Base-by-base conservation (phyloP, 1,140 invertebrate genomes). In the Ctenoplectra terminalis region DNA sequence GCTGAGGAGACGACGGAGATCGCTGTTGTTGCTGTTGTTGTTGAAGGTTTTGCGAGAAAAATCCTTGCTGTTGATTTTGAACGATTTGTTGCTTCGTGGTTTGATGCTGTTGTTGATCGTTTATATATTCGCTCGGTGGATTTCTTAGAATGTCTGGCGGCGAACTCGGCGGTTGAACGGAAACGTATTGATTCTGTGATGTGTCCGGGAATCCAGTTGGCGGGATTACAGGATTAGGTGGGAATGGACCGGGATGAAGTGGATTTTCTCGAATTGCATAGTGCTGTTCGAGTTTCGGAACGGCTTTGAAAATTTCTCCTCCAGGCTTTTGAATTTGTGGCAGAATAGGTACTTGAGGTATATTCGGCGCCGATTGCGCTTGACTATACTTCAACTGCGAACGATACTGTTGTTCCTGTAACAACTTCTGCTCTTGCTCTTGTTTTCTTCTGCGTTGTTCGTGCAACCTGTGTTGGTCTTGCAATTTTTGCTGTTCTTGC, bases 261-360 rank as follows among this genome's bases (percentile, higher is more conserved):
- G 93, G 93, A 83, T 94, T 94, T 79, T 94, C 93, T 67, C 92
- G 85, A n/a, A 94, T 92, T 0, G 94, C 87, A 31, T 92, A 96
- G 89, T 97, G 96, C 84, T 97, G 96, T 92, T 97, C 96, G 77
- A 95, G 95, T 92, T 96, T 96, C 11, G 96, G 95, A 73, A 97
- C 95, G 43, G 96, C 95, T 80, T 96, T 95, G n/a, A 96, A 95
- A 56, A 97, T 93, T 92, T 97, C 96, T 23, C 96, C 96, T 6
- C 94, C 95, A 4, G 95, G 94, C 58, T 94, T 95, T 84, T 94
- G 93, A 15, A 92, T 91, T 85, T 93, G 92, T 75, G 89, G 86
- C 74, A 89, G 90, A 11, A 89, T 85, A 40, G 90, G 90, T 64
- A 91, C 84, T 52, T 91, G 90, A 34, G 88, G 86, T 56, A 89